phyloP scores from a whole-genome alignment of 2,888 invertebrate species.

The Archips xylosteana region DNA sequence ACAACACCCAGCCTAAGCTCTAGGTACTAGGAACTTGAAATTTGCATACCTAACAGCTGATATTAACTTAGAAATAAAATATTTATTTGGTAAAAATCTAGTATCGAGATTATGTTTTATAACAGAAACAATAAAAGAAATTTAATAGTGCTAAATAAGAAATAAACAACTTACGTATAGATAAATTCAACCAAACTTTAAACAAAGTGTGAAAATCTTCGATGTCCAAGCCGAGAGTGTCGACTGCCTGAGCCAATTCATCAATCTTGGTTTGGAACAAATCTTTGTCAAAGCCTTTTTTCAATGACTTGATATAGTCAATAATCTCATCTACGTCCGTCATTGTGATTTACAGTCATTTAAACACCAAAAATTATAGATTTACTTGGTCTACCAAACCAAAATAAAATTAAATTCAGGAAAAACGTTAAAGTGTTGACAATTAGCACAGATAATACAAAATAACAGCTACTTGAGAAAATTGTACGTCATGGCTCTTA shows the following conservation, averaged over 20 bases:
- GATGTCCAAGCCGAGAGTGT: conserved; percentile 66
- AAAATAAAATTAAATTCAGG: conserved; percentile 23
- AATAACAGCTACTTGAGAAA: too few species aligned
- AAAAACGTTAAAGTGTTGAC: conserved; percentile 27
- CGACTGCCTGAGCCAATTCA: conserved; percentile 68
- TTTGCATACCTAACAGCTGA: too few species aligned
- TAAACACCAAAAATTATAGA: background rate
- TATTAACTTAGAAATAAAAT: too few species aligned
- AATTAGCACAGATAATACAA: background rate
- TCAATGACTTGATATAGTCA: conserved; percentile 73
- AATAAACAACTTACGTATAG: conserved; percentile 70
- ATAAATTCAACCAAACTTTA: conserved; percentile 79
- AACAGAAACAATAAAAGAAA: background rate
- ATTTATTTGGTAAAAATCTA: too few species aligned
- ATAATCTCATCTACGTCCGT: conserved; percentile 75
- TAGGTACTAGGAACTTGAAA: too few species aligned
- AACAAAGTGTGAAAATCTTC: conserved; percentile 76
- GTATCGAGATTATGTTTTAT: too few species aligned
- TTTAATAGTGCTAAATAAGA: background rate
- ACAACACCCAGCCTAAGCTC: too few species aligned
- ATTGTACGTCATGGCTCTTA: too few species aligned
- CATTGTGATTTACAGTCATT: conserved; percentile 53
- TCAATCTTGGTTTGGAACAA: conserved; percentile 74
- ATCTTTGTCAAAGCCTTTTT: conserved; percentile 78
- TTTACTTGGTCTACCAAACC: background rate